These are phyloP conservation scores for Athetis lepigone DNA, from an alignment of 2,888 invertebrate genomes.

Conservation along the genomic window DNA sequence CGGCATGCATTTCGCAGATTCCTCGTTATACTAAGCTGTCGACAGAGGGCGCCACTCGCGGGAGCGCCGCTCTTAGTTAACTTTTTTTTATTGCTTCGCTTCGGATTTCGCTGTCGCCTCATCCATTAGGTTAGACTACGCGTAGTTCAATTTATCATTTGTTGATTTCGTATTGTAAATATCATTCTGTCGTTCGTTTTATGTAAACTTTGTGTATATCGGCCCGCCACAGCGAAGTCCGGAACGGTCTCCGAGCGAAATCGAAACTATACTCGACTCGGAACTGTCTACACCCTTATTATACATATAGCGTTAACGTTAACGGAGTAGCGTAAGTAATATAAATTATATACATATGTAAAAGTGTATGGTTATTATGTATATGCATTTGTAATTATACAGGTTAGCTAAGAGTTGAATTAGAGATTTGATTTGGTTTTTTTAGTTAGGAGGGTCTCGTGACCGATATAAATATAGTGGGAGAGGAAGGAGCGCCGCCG, in stretches of 20 bases:
- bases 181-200: slow-evolving; percentile 65
- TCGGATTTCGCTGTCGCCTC: slow-evolving; percentile 72
- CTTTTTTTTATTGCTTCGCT: slow-evolving; percentile 70
- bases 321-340: slow-evolving; percentile 69
- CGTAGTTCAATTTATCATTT: slow-evolving; percentile 74
- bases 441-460: slow-evolving; percentile 75
- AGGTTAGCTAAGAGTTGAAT: slow-evolving; percentile 83
- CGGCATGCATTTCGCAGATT: slow-evolving; percentile 69
- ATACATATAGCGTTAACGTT: slow-evolving; percentile 66
- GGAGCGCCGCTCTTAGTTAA: slow-evolving; percentile 52
- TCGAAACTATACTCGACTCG: slow-evolving; percentile 57
- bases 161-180: slow-evolving; percentile 68
- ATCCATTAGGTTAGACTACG: slow-evolving; percentile 71
- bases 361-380: slow-evolving; percentile 86
- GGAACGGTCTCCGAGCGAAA: slow-evolving; percentile 59
- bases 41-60: slow-evolving; percentile 27
- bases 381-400: slow-evolving; percentile 90
- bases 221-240: slow-evolving; percentile 67
- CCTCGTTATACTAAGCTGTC: slow-evolving; percentile 56
- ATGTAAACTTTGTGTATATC: slow-evolving; percentile 66
- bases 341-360: slow-evolving; percentile 85
- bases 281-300: slow-evolving; percentile 57
- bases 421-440: slow-evolving; percentile 85
- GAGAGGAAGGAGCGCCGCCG: slow-evolving; percentile 51
- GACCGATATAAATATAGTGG: slow-evolving; percentile 70